Percentiles rank a stretch among this genome's conserved stretches.
phyloP scores from a whole-genome alignment of 2,888 invertebrate species.

The Chesias legatella region DNA sequence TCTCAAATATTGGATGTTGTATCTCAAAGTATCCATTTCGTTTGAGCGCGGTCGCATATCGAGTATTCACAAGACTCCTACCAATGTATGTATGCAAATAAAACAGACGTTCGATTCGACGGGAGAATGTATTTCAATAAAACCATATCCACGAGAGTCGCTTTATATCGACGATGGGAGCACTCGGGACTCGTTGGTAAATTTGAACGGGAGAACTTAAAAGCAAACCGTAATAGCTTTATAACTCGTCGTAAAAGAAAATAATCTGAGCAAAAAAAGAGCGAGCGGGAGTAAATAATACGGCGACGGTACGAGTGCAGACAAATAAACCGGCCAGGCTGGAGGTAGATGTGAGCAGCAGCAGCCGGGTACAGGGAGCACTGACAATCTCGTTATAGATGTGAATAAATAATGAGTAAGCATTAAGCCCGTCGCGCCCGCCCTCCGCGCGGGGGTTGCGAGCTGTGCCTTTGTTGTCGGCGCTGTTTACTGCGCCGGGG shows the following conservation, averaged over 20 bases:
- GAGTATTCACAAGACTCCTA: constrained; percentile 37
- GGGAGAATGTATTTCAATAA: constrained; percentile 46
- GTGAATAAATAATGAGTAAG: constrained; percentile 78
- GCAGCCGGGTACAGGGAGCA: constrained; percentile 52
- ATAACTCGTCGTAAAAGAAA: constrained; percentile 55
- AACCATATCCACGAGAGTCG: constrained; percentile 28
- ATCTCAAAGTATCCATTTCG: constrained; percentile 23
- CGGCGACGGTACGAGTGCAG: constrained; percentile 39
- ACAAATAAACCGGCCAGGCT: constrained; percentile 54
- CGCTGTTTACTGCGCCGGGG: constrained; percentile 66
- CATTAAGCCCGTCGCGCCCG: constrained; percentile 60
- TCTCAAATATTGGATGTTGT: constrained; percentile 25
- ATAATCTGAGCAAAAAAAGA: constrained; percentile 59
- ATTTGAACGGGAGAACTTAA: constrained; percentile 38
- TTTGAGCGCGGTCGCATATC: constrained; percentile 32
- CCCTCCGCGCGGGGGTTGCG: constrained; percentile 41
- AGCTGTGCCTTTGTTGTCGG: constrained; percentile 68
- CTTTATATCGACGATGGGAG: constrained; percentile 29
- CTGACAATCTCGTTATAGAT: constrained; percentile 76
- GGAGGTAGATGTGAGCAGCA: constrained; percentile 45
- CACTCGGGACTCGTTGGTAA: constrained; percentile 20
- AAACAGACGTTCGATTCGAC: constrained; percentile 39
- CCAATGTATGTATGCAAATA: constrained; percentile 42
- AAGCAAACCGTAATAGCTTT: constrained; percentile 57
- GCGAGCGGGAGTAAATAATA: constrained; percentile 52